phyloP scores from a whole-genome alignment of 2,113 vertebrate genomes.

The Climacteris rufus region DNA sequence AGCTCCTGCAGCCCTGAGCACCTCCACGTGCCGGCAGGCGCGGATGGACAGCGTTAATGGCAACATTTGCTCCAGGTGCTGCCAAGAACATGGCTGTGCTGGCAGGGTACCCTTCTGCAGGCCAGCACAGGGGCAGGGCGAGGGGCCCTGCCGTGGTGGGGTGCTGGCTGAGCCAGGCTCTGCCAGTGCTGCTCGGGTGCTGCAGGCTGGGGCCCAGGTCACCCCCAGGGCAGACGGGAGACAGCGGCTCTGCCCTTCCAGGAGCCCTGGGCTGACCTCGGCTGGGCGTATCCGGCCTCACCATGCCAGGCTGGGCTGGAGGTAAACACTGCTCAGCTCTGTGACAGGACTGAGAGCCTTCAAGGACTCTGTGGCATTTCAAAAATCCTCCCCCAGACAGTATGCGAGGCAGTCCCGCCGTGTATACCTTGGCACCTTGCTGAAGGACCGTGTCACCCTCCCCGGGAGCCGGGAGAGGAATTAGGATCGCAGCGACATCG shows the following conservation, averaged over 20 bases:
- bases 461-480: not conserved
- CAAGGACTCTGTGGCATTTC: not conserved
- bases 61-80: not conserved
- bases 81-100: not conserved
- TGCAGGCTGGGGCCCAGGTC: not conserved
- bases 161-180: not conserved
- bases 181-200: not conserved
- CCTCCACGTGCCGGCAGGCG: not conserved
- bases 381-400: not conserved
- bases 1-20: not conserved
- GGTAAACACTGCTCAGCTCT: not conserved
- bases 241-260: not conserved
- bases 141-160: accelerated
- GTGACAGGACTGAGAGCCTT: not conserved
- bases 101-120: not conserved
- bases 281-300: accelerated
- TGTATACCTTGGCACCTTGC: not conserved
- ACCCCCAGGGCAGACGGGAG: not conserved
- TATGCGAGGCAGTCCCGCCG: accelerated
- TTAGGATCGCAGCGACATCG: not conserved
- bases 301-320: accelerated
- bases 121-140: not conserved
- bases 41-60: not conserved
- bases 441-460: not conserved
- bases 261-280: not conserved